Evolutionary conservation across 2,113 vertebrate species (phyloP), one percentile per base, ranked within the genome.

Genomic region (Cynocephalus volans): DNA sequence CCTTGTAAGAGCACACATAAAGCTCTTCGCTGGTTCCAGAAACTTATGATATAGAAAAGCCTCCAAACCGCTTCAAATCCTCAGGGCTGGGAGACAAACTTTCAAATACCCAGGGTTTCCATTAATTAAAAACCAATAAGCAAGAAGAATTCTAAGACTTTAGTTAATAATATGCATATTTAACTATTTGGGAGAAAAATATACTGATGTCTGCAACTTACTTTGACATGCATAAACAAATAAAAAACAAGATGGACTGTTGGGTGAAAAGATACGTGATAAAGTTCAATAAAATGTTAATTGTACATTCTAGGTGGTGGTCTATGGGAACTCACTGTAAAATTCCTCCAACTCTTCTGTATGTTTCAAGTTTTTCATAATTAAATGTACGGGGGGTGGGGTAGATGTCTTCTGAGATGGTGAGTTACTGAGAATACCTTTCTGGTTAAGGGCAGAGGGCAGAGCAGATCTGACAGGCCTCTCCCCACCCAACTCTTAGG

Each of bases 21-120:
- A 72, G n/a, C n/a, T 90, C 80, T 86, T 85, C 45, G 60, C 67
- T 91, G 17, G 28, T 84, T 96, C 88, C 70, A 72, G 11, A 88
- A 56, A 65, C 41, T 45, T 8, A 90, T 54, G 36, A 54, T 28
- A 65, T 4, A 24, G 33, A 77, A 95, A 95, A 93, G 84, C 6
- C 75, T 94, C 54, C 48, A 94, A 69, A 87, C 1, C 9, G 21
- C 52, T 80, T 88, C 64, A 36, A 75, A 36, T 90, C 23, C 50
- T 94, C 60, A 90, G 31, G 60, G 15, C 11, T 70, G 8, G 15
- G 23, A 81, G 45, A 60, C 4, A 56, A 76, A 36, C 21, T 90
- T 96, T 54, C 41, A 96, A 73, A 92, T 9, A 96, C 36, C 6
- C 4, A 54, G 23, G 31, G 23, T 50, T 48, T 88, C 28, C 54